phyloP scores from a whole-genome alignment of 2,888 invertebrate species.

The Orchesella flavescens region DNA sequence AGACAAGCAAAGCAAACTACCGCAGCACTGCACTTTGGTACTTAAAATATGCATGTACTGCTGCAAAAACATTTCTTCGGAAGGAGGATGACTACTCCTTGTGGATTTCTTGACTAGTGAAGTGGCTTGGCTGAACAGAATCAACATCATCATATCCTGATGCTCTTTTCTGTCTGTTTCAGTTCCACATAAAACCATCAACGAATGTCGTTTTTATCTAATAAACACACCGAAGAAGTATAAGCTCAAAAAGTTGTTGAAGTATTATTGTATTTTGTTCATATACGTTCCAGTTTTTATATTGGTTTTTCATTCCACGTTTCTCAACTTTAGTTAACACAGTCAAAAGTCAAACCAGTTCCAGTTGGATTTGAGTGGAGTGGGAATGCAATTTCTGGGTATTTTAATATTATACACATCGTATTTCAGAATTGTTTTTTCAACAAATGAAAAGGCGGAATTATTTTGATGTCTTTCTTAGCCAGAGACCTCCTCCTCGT shows the following conservation, averaged over 20 bases:
- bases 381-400: too few relatives aligned
- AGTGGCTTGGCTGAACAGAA: not conserved
- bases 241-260: not conserved
- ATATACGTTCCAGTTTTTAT: slow-evolving; percentile 2
- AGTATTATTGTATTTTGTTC: not conserved
- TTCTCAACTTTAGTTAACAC: not conserved
- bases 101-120: slow-evolving; percentile 7
- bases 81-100: slow-evolving; percentile 23
- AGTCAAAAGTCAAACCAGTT: too few relatives aligned
- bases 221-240: not conserved
- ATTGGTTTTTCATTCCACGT: not conserved
- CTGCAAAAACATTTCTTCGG: slow-evolving; percentile 15
- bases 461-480: slow-evolving; percentile 3
- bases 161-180: not conserved
- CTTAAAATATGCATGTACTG: not conserved
- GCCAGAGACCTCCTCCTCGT: too few relatives aligned
- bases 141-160: not conserved
- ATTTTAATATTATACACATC: too few relatives aligned
- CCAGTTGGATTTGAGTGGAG: too few relatives aligned
- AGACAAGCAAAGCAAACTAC: not conserved
- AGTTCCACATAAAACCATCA: slow-evolving; percentile 18
- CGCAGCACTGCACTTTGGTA: not conserved
- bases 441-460: not conserved
- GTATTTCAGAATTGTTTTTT: not conserved
- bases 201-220: not conserved